phyloP scores from a whole-genome alignment of 2,888 invertebrate species.

The Dasypogon diadema region DNA sequence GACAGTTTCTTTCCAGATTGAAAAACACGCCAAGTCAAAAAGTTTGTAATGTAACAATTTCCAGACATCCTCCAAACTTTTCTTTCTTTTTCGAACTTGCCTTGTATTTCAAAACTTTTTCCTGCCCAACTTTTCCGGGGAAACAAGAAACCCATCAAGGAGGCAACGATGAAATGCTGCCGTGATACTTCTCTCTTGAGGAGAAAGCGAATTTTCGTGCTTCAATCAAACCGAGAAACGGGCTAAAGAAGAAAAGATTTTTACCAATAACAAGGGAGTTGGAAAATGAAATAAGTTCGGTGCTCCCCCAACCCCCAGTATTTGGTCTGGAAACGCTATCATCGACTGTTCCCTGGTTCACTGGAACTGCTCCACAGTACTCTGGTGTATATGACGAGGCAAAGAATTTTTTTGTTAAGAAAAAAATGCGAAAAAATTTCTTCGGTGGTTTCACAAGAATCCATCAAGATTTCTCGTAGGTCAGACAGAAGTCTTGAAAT shows the following conservation, averaged over 20 bases:
- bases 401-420: neutral
- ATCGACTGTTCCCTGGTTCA: neutral
- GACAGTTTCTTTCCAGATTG: no score
- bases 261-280: constrained; percentile 1
- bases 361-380: neutral
- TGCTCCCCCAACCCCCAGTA: neutral
- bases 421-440: neutral
- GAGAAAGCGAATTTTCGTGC: constrained; percentile 16
- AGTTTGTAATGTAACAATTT: constrained; percentile 37
- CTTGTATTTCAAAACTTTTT: constrained; percentile 1
- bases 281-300: constrained; percentile 3
- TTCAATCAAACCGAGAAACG: neutral
- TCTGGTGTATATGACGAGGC: neutral
- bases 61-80: constrained; percentile 35
- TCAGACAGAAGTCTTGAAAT: neutral
- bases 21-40: constrained; percentile 9
- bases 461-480: neutral
- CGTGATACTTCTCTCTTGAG: neutral
- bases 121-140: neutral
- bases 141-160: constrained; percentile 5
- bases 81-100: neutral
- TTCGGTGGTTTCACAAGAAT: constrained; percentile 12
- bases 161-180: neutral
- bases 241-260: neutral
- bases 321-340: no score